These are phyloP conservation scores for Slavum lentiscoides DNA, from an alignment of 2,888 invertebrate species.

Conservation along the genomic window DNA sequence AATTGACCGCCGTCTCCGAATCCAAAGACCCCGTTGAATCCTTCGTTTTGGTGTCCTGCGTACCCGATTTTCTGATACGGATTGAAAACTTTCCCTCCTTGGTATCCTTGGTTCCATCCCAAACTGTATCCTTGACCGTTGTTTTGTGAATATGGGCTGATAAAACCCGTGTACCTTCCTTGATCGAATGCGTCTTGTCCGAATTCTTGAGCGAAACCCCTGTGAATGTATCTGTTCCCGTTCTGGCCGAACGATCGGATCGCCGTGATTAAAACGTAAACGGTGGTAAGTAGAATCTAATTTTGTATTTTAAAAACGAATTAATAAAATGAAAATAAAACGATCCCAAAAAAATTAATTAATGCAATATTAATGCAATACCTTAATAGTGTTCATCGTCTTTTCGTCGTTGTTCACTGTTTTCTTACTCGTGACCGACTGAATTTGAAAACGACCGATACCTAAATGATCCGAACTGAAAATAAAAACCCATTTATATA, in stretches of 20 bases:
- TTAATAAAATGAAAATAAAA: neutral
- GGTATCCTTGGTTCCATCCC: conserved; percentile 4
- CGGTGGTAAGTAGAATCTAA: conserved; percentile 12
- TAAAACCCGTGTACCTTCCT: neutral
- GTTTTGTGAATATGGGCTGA: neutral
- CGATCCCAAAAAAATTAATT: neutral
- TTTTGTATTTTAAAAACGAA: neutral
- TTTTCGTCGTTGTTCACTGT: neutral
- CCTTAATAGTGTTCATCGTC: neutral
- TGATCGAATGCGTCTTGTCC: conserved; percentile 11
- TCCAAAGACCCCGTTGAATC: conserved; percentile 5
- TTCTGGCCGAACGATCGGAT: neutral
- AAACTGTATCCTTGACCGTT: neutral
- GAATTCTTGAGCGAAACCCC: conserved; percentile 12
- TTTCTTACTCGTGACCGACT: neutral
- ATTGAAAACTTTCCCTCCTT: conserved; percentile 16
- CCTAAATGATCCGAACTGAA: neutral
- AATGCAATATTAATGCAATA: conserved; percentile 12
- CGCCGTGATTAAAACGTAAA: neutral
- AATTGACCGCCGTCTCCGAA: neutral
- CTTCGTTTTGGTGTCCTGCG: neutral
- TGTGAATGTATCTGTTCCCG: conserved; percentile 8
- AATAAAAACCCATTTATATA: neutral
- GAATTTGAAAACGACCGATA: neutral
- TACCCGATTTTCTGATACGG: conserved; percentile 27